Conservation (phyloP, 2,113 vertebrate species). For the Lonchura striata region DNA sequence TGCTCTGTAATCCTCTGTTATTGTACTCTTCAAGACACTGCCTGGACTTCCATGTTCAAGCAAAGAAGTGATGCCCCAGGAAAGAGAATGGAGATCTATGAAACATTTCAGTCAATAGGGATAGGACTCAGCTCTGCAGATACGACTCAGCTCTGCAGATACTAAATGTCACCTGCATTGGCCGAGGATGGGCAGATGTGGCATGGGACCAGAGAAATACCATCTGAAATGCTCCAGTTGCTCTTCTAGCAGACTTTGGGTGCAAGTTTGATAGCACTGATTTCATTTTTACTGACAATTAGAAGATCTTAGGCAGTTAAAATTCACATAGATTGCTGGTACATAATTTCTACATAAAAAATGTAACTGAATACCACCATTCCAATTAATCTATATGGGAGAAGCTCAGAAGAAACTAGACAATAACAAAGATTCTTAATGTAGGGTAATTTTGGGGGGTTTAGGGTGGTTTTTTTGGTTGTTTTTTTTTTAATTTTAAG, state of each 20-base stretch:
- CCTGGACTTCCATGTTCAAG: neutral
- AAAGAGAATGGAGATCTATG: neutral
- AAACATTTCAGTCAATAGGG: neutral
- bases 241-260: neutral
- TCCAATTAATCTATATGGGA: neutral
- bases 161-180: neutral
- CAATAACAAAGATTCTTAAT: neutral
- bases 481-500: neutral
- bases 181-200: neutral
- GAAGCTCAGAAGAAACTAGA: neutral
- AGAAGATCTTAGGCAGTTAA: neutral
- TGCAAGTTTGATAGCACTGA: neutral
- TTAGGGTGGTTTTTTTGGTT: neutral
- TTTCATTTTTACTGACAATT: neutral
- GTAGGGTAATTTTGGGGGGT: neutral
- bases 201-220: fast-evolving
- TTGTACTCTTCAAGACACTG: neutral
- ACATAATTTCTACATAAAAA: neutral
- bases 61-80: neutral
- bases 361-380: neutral
- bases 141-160: neutral
- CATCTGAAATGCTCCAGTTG: neutral
- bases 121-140: neutral
- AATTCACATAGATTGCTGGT: neutral
- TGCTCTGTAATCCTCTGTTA: neutral